Percentiles rank a stretch among this genome's conserved stretches.
Evolutionary conservation across 1,140 invertebrate genomes (phyloP).

Genomic region (Laupala kohalensis): DNA sequence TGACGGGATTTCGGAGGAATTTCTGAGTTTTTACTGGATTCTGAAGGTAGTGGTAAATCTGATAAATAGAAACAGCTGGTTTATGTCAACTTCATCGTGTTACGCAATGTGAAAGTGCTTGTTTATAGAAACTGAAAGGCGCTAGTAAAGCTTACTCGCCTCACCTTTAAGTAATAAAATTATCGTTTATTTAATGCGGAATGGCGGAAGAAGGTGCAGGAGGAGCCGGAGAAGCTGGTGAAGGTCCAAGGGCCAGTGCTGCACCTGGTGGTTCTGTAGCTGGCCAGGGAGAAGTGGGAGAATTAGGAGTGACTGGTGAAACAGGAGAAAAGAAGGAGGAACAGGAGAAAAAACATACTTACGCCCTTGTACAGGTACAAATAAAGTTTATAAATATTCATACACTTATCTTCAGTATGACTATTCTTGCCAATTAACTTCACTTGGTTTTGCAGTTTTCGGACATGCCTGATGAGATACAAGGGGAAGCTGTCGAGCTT

Average conservation of each 20-base stretch:
- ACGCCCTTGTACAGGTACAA: constrained; percentile 54
- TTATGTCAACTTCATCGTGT: not conserved
- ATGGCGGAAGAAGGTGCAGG: not conserved
- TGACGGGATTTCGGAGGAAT: too few species aligned
- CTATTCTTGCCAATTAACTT: not conserved
- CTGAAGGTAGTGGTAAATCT: not conserved
- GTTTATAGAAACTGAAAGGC: not conserved
- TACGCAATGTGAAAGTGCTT: not conserved
- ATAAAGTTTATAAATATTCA: not conserved
- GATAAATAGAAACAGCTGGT: not conserved
- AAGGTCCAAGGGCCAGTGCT: too few species aligned
- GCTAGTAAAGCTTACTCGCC: too few species aligned
- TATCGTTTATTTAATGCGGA: not conserved
- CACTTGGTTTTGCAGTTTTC: constrained; percentile 42
- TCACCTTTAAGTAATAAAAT: too few species aligned
- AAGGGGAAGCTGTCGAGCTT: constrained; percentile 73
- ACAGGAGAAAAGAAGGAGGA: constrained; percentile 10
- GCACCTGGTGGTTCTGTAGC: too few species aligned
- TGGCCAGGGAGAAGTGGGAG: not conserved
- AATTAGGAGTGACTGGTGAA: not conserved
- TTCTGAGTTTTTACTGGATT: too few species aligned
- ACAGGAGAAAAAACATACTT: constrained; percentile 56
- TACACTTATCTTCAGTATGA: constrained; percentile 1
- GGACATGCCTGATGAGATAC: constrained; percentile 87
- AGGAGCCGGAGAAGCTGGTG: not conserved